Conservation (phyloP, 2,888 invertebrate species). For the Bugula neritina region DNA sequence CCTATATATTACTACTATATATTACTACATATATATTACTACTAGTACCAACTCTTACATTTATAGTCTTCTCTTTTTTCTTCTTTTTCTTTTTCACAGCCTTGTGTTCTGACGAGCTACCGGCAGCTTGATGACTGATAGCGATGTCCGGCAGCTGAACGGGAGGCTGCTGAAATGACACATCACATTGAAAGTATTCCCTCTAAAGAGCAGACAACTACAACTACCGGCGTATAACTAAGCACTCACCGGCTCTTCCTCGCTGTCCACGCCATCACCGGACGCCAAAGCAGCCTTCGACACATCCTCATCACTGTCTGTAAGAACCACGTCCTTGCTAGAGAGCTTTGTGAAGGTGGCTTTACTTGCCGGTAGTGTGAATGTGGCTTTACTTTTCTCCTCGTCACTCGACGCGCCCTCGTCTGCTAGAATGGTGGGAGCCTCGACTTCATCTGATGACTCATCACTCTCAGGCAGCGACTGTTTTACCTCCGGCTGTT, state of each 20-base stretch:
- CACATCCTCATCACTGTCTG: background rate
- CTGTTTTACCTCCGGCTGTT: background rate
- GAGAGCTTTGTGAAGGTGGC: background rate
- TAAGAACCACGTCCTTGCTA: conserved; percentile 1
- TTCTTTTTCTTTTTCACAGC: background rate
- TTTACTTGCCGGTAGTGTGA: no score
- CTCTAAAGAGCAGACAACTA: no score
- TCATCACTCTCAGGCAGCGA: background rate
- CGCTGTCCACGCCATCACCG: background rate
- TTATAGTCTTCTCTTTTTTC: conserved; percentile 5
- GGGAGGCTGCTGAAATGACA: no score
- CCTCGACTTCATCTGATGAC: background rate
- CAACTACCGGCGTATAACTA: no score
- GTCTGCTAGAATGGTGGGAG: background rate
- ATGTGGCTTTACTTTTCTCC: background rate
- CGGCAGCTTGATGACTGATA: conserved; percentile 1
- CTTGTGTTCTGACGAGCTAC: background rate
- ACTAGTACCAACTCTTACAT: background rate
- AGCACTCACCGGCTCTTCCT: background rate
- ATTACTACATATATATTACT: background rate
- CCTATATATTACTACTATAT: background rate
- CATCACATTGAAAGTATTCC: no score
- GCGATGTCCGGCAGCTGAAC: conserved; percentile 22
- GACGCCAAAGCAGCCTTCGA: background rate
- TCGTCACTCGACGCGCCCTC: background rate